Conservation (phyloP, 2,113 vertebrate genomes). For the Pristiophorus japonicus region DNA sequence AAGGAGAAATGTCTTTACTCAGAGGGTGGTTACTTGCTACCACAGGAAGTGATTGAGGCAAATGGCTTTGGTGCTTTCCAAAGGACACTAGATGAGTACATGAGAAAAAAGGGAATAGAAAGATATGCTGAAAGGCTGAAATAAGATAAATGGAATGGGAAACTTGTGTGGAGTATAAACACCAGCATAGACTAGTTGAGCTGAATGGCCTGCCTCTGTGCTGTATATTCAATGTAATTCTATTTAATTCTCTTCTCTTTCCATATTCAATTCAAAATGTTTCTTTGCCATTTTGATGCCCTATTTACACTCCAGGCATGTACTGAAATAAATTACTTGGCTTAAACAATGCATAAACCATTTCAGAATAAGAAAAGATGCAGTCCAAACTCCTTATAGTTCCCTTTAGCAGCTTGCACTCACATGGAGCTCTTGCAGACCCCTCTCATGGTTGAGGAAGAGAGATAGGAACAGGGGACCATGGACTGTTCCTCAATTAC, state of each 20-base stretch:
- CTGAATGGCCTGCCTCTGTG: not conserved
- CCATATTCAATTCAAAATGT: too few relatives aligned
- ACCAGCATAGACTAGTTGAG: too few relatives aligned
- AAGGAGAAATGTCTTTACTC: too few relatives aligned
- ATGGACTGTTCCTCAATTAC: not conserved
- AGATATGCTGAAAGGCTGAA: too few relatives aligned
- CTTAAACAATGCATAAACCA: not conserved
- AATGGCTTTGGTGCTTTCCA: too few relatives aligned
- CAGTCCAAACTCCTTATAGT: not conserved
- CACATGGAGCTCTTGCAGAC: not conserved
- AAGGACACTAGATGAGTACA: too few relatives aligned
- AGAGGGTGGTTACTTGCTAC: too few relatives aligned
- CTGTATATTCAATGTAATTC: not conserved
- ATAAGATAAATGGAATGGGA: too few relatives aligned
- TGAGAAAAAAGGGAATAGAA: too few relatives aligned
- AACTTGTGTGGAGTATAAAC: too few relatives aligned
- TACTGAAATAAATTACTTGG: not conserved
- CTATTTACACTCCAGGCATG: not conserved
- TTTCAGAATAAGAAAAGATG: not conserved
- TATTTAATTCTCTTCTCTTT: not conserved
- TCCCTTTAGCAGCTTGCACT: not conserved
- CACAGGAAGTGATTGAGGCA: too few relatives aligned
- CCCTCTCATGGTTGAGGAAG: not conserved
- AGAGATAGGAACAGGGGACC: not conserved
- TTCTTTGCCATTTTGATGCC: too few relatives aligned